Evolutionary conservation across 2,113 vertebrate genomes (phyloP).

Genomic region (Tychaedon coryphoeus): DNA sequence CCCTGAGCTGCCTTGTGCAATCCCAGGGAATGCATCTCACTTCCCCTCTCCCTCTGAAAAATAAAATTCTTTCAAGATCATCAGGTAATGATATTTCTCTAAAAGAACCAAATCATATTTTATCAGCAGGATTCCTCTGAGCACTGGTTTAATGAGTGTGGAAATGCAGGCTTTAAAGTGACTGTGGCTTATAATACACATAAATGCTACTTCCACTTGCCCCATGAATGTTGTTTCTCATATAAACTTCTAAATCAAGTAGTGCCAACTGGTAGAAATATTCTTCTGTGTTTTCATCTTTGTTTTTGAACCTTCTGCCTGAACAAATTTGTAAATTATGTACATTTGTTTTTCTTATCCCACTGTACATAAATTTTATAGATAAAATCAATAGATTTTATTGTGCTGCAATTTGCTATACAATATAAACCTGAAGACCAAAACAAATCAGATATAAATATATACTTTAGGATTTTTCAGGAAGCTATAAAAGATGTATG

Average conservation of each 20-base stretch:
- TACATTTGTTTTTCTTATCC: neutral
- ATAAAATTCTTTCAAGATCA: conserved; percentile 50
- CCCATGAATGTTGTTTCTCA: conserved; percentile 55
- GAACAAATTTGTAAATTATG: conserved; percentile 25
- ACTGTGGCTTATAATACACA: neutral
- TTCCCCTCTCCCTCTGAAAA: conserved; percentile 3
- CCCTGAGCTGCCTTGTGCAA: neutral
- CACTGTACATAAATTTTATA: neutral
- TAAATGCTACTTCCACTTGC: conserved; percentile 16
- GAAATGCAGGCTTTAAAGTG: conserved; percentile 26
- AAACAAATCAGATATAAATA: neutral
- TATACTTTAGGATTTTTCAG: neutral
- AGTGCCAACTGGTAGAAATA: conserved; percentile 38
- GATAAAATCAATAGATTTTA: neutral
- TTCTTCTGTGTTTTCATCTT: conserved; percentile 35
- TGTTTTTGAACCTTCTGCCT: neutral
- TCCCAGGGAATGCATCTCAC: neutral
- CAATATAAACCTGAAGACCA: neutral
- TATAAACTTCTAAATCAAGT: conserved; percentile 54
- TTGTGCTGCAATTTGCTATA: neutral
- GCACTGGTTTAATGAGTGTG: conserved; percentile 60
- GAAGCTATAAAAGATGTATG: neutral
- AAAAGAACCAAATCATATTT: conserved; percentile 41
- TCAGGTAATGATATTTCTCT: conserved; percentile 62
- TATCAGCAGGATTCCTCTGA: conserved; percentile 53